These are phyloP conservation scores for Galagoides demidoff DNA, from an alignment of 2,797 vertebrate species.

Conservation along the genomic window DNA sequence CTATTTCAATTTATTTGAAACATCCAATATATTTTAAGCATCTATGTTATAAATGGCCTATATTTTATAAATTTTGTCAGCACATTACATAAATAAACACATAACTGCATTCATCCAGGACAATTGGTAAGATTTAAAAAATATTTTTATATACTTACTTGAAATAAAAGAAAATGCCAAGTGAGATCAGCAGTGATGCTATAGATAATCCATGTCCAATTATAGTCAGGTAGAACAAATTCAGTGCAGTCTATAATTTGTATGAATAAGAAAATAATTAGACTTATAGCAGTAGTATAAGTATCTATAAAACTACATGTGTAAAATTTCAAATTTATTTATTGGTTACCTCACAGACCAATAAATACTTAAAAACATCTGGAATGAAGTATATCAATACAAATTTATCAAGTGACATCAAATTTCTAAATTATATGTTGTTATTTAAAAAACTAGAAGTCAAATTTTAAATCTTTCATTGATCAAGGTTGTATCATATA, in stretches of 20 bases:
- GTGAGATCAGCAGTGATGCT: constrained; percentile 94
- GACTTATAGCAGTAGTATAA: background rate
- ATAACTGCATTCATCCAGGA: background rate
- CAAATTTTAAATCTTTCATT: background rate
- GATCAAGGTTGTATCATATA: background rate
- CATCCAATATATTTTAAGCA: background rate
- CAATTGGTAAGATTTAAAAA: background rate
- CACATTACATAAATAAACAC: background rate
- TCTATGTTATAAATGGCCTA: background rate
- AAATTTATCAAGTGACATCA: background rate
- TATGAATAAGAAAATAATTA: constrained; percentile 58
- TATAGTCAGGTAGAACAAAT: constrained; percentile 95
- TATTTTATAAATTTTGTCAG: background rate
- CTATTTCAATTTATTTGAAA: constrained; percentile 4
- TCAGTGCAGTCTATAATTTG: constrained; percentile 94
- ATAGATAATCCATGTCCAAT: constrained; percentile 97
- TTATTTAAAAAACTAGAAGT: background rate
- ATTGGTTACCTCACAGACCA: background rate
- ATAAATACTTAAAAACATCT: background rate
- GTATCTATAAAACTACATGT: background rate
- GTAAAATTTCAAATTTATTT: background rate
- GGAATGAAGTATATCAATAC: background rate
- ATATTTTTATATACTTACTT: constrained; percentile 91
- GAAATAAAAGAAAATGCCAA: constrained; percentile 98
- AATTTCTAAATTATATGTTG: background rate